Conservation (phyloP, 1,140 invertebrate genomes). For the Rhagoletis pomonella region DNA sequence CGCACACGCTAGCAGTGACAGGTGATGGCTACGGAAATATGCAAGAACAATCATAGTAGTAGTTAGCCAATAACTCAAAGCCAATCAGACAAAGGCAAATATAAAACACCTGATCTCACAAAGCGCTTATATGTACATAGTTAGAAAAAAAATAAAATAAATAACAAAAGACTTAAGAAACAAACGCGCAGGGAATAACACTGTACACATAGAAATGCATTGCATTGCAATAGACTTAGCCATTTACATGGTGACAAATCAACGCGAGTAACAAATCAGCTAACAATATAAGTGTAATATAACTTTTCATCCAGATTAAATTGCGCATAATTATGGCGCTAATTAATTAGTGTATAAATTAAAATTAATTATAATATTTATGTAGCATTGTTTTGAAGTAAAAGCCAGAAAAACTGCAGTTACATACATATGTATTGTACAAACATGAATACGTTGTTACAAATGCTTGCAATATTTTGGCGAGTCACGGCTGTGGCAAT, state of each 20-base stretch:
- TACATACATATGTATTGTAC: neutral
- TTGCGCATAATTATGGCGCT: conserved; percentile 33
- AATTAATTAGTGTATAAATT: conserved; percentile 47
- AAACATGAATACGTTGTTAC: neutral
- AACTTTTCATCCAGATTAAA: conserved; percentile 32
- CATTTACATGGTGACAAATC: conserved; percentile 4
- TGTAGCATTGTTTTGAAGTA: neutral
- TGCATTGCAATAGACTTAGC: neutral
- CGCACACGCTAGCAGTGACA: neutral
- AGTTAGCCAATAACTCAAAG: neutral
- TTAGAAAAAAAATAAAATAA: neutral
- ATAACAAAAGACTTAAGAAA: conserved; percentile 4
- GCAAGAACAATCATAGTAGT: neutral
- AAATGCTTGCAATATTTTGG: conserved; percentile 1
- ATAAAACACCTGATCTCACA: neutral
- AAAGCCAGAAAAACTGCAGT: conserved; percentile 9
- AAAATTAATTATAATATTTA: conserved; percentile 48
- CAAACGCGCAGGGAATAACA: neutral
- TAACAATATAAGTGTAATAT: neutral
- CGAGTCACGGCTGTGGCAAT: conserved; percentile 1
- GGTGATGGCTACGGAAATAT: no score
- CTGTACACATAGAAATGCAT: neutral
- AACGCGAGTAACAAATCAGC: neutral
- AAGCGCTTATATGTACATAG: neutral
- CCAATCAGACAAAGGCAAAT: neutral